Evolutionary conservation across 2,888 invertebrate species (phyloP).

Genomic region (Stenodema calcarata): DNA sequence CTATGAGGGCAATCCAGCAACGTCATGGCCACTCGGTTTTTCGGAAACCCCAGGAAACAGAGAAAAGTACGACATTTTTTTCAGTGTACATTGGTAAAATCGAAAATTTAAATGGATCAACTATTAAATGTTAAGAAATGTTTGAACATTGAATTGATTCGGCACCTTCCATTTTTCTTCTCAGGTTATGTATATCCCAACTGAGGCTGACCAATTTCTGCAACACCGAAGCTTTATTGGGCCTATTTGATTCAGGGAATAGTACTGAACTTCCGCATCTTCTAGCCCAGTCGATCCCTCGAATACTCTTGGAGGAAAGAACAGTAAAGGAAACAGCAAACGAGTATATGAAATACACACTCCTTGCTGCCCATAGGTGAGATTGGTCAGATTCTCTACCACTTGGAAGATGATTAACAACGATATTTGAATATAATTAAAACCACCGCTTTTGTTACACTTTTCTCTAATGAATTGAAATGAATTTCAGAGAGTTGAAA

Average conservation of each 20-base stretch:
- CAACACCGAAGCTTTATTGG: slow-evolving; percentile 81
- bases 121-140: no score
- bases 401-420: no score
- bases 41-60: slow-evolving; percentile 81
- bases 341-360: slow-evolving; percentile 85
- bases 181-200: slow-evolving; percentile 76
- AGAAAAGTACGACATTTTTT: slow-evolving; percentile 63
- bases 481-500: slow-evolving; percentile 68
- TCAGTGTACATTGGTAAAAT: no score
- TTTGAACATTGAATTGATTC: not conserved
- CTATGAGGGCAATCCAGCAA: slow-evolving; percentile 61
- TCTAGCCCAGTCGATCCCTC: slow-evolving; percentile 77
- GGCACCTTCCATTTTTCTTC: not conserved
- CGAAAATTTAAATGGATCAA: no score
- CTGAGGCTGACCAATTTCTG: slow-evolving; percentile 79
- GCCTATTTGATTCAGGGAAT: slow-evolving; percentile 82
- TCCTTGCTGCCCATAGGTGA: slow-evolving; percentile 77
- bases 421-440: no score
- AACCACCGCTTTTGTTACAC: no score
- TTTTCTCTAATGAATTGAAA: no score
- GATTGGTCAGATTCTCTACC: no score
- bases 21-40: slow-evolving; percentile 82
- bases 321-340: slow-evolving; percentile 80
- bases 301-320: slow-evolving; percentile 80
- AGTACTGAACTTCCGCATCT: slow-evolving; percentile 73